Evolutionary conservation across 2,888 invertebrate genomes (phyloP).

Genomic region (Cryptophagus acutangulus): DNA sequence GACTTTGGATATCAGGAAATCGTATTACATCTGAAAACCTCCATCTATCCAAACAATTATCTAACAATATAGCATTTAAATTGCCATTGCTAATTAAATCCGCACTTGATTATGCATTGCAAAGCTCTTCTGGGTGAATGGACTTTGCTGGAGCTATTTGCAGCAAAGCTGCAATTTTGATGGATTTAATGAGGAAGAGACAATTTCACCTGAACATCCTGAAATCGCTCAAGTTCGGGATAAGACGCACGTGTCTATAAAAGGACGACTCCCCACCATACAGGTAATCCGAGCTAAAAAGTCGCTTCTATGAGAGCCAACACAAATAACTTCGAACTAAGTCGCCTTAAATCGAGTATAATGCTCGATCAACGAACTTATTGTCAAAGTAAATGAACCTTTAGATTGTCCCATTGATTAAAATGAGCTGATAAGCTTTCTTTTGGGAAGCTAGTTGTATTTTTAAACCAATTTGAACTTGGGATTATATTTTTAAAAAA

Average conservation of each 20-base stretch:
- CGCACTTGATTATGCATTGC: no score
- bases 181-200: no score
- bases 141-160: conserved; percentile 22
- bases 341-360: conserved; percentile 12
- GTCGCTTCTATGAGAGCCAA: conserved; percentile 19
- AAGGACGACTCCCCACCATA: conserved; percentile 48
- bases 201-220: conserved; percentile 18
- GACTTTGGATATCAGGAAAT: conserved; percentile 24
- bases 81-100: no score
- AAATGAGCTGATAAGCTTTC: no score
- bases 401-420: no score
- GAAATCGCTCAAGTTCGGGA: conserved; percentile 18
- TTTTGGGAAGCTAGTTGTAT: no score
- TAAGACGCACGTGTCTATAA: conserved; percentile 44
- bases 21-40: no score
- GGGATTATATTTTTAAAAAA: no score
- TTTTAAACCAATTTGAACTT: no score
- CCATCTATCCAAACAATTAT: no score
- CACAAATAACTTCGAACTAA: conserved; percentile 21
- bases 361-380: conserved; percentile 4
- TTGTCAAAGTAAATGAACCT: conserved; percentile 12
- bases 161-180: conserved; percentile 17
- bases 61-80: no score
- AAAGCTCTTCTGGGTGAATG: no score
- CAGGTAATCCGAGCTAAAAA: conserved; percentile 48